Conservation (phyloP, 1,140 invertebrate species). For the Hylyphantes graminicola region DNA sequence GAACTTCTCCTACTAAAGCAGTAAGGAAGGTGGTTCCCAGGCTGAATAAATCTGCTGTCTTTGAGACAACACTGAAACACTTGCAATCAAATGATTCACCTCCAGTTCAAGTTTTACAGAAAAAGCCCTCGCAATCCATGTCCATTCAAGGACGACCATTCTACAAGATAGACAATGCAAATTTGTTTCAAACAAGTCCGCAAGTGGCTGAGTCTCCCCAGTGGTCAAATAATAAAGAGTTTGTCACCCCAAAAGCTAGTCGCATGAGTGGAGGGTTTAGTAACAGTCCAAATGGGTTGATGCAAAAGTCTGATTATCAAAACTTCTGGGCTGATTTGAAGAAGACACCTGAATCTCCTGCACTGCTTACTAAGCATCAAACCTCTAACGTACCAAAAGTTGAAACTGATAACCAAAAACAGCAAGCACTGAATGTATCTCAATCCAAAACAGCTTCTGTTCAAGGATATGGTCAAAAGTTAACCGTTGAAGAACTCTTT, state of each 20-base stretch:
- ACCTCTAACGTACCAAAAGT: not conserved
- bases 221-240: slow-evolving; percentile 28
- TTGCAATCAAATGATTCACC: not conserved
- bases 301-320: not conserved
- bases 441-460: not conserved
- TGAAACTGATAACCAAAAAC: not conserved
- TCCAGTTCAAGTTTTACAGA: slow-evolving; percentile 34
- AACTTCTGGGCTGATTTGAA: slow-evolving; percentile 31
- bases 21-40: not conserved
- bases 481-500: slow-evolving; percentile 55
- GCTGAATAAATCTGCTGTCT: not conserved
- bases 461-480: slow-evolving; percentile 23
- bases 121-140: not conserved
- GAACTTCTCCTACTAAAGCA: slow-evolving; percentile 19
- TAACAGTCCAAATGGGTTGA: not conserved
- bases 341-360: slow-evolving; percentile 40
- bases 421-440: not conserved
- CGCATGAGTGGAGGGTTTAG: slow-evolving; percentile 22
- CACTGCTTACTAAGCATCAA: slow-evolving; percentile 6
- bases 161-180: slow-evolving; percentile 43
- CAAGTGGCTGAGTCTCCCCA: slow-evolving; percentile 11
- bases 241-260: slow-evolving; percentile 55
- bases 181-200: slow-evolving; percentile 4
- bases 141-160: slow-evolving; percentile 32
- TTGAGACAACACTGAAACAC: slow-evolving; percentile 35